A percentile compares a stretch with the other conserved stretches of the same genome.
Conservation (phyloP, 2,888 invertebrate species). For the Anticlea derivata region DNA sequence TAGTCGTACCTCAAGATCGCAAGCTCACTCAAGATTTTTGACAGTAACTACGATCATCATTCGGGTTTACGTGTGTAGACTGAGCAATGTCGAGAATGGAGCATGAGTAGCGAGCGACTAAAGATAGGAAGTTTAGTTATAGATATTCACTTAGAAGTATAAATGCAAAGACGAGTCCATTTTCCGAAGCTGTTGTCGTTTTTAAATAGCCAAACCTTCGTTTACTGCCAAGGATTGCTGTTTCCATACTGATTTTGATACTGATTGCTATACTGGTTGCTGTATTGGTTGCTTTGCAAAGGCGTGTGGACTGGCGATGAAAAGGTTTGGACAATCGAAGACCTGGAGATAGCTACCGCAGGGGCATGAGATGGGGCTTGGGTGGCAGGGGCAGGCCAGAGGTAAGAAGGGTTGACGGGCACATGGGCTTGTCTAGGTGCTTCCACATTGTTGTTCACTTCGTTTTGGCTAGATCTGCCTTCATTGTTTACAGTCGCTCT, state of each 20-base stretch:
- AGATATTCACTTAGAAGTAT: slow-evolving; percentile 50
- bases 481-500: slow-evolving; percentile 79
- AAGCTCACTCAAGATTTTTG: no score
- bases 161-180: slow-evolving; percentile 58
- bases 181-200: slow-evolving; percentile 24
- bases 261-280: background rate
- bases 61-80: no score
- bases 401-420: slow-evolving; percentile 30
- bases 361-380: slow-evolving; percentile 44
- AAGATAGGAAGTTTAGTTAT: slow-evolving; percentile 29
- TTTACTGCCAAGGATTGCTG: slow-evolving; percentile 55
- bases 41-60: no score
- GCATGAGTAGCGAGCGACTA: no score
- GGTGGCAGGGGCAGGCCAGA: slow-evolving; percentile 42
- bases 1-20: no score
- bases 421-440: slow-evolving; percentile 22
- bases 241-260: slow-evolving; percentile 38
- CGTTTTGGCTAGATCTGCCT: slow-evolving; percentile 29
- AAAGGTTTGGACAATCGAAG: slow-evolving; percentile 61
- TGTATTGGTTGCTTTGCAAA: slow-evolving; percentile 39
- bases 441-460: slow-evolving; percentile 20
- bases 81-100: no score
- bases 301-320: slow-evolving; percentile 32
- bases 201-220: slow-evolving; percentile 12
- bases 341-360: slow-evolving; percentile 59